These are phyloP conservation scores for Oxytorus armatus DNA, from an alignment of 2,888 invertebrate species.

Conservation along the genomic window DNA sequence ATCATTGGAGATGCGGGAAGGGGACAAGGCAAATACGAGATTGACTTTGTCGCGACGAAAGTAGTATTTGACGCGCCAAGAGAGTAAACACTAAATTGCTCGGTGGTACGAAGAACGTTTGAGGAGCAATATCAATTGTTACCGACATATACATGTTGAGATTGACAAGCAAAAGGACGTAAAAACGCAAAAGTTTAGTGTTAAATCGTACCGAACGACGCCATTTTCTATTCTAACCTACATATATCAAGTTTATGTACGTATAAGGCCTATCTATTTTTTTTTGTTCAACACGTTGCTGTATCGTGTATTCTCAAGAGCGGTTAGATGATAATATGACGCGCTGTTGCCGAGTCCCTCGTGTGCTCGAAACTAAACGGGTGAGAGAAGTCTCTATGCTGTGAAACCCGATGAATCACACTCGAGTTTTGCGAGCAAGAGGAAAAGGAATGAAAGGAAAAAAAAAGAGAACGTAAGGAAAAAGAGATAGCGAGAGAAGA, in stretches of 20 bases:
- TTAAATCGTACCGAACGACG: too few relatives aligned
- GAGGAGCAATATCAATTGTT: too few relatives aligned
- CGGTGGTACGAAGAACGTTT: too few relatives aligned
- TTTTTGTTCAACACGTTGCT: constrained; percentile 12
- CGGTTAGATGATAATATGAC: constrained; percentile 27
- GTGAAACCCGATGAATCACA: constrained; percentile 55
- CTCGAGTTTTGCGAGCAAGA: constrained; percentile 22
- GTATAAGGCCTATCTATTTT: neutral
- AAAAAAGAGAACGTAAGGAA: constrained; percentile 5
- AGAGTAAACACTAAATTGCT: too few relatives aligned
- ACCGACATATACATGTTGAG: too few relatives aligned
- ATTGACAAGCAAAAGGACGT: too few relatives aligned
- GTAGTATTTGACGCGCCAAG: too few relatives aligned
- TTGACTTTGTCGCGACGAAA: too few relatives aligned
- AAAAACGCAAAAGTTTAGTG: too few relatives aligned
- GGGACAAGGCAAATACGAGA: too few relatives aligned
- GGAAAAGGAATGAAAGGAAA: constrained; percentile 17
- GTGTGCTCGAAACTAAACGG: constrained; percentile 41
- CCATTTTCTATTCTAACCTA: constrained; percentile 1
- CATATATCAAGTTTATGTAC: neutral
- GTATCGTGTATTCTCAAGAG: neutral
- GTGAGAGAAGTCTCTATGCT: constrained; percentile 22
- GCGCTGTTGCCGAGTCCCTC: constrained; percentile 54
- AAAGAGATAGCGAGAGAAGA: constrained; percentile 19
- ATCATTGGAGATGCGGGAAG: too few relatives aligned